Evolutionary conservation across 2,113 vertebrate genomes (phyloP), one percentile per base, ranked within the genome.

Genomic region (Murina feae): DNA sequence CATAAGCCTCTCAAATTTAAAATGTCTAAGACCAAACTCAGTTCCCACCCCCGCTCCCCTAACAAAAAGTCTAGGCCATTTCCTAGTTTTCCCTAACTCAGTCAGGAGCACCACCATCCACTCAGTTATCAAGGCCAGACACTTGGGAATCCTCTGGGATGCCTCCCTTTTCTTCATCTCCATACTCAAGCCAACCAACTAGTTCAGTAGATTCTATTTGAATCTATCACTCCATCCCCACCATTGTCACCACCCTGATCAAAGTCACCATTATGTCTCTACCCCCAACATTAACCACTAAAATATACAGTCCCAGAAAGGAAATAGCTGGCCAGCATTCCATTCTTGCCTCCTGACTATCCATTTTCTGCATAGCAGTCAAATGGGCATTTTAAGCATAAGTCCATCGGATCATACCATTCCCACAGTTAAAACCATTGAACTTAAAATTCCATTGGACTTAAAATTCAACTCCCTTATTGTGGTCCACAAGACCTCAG

Each of bases 381-480:
- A 80, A 80, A 80, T 37, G 49, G 37, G 5, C 30, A 79, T 49
- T 63, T 91, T 44, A 83, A 74, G 51, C 28, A 49, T 51, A 89
- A 83, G 90, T 81, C 42, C 86, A 94, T 85, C 35, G 75, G 28
- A 32, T 63, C 55, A 44, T 18, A 5, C 17, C 25, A 71, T 75
- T 86, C 25, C 25, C 49, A 4, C 32, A 35, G 35, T 68, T 78
- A 72, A 93, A 89, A 75, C 47, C 37, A 28, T 14, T 86, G 49
- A 86, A 88, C 58, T 95, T 85, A 63, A 91, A 96, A 92, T 66
- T 81, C 81, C 30, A n/a, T 9, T 88, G 42, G 72, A 90, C 55
- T 95, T 85, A 63, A 91, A 92, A 92, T 68, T 81, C 82, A 47
- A 44, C 49, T 58, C 81, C n/a, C 30, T 78, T 86, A 32, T 58